Evolutionary conservation across 1,140 invertebrate genomes (phyloP), one percentile per base, ranked within the genome.

Genomic region (Cotesia typhae): DNA sequence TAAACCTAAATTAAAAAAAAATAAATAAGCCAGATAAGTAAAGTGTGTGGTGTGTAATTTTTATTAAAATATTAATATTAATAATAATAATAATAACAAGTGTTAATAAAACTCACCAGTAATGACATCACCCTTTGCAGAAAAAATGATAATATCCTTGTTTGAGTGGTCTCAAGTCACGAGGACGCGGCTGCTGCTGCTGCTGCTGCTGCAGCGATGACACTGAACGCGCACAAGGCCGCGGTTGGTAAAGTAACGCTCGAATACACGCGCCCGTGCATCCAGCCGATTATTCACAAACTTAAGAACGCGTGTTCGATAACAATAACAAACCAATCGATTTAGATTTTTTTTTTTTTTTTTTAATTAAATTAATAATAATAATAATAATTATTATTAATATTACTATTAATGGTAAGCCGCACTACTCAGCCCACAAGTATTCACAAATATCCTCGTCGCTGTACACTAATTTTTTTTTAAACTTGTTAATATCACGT

Each of bases 61-160:
- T 28, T 28, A 28, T 14, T 14, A 14, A 14, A 14, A 14, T 14
- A 14, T 14, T 14, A 14, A 14, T 14, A 14, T 14, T 28, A 28
- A 28, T 28, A 28, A 28, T 1, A 28, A 28, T 28, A 28, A 28
- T 28, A 28, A 28, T 28, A 28, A 28, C 4, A 20, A 59, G 17
- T 9, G 7, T 20, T 17, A 28, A 14, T 36, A 70, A 63, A 72
- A 84, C 85, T 85, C 78, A 87, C 85, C 84, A 77, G 82, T 85
- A 85, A 85, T 85, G 83, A 82, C 83, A 84, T 84, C 80, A 85
- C 81, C 82, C 81, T 81, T 76, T 76, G 80, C 81, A 83, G 80
- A 82, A 82, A 82, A 80, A 74, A 79, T 71, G 77, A 75, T 70
- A 80, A 78, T 78, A 76, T 70, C 73, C 77, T 72, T 20, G 52